phyloP scores from a whole-genome alignment of 1,140 invertebrate genomes.

The Drosophila melanica region DNA sequence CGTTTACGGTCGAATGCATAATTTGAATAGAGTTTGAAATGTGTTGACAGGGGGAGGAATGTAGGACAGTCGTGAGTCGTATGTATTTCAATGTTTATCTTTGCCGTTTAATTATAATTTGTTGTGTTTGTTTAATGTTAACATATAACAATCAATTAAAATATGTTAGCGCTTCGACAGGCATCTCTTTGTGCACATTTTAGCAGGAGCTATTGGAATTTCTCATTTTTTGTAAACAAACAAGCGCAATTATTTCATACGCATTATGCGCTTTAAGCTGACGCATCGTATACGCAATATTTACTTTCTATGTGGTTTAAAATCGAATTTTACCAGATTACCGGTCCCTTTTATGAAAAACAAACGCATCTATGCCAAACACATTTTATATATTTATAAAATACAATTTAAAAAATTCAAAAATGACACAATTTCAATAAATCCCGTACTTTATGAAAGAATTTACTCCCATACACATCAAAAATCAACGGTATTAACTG shows the following conservation, averaged over 20 bases:
- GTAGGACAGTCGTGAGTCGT: slow-evolving; percentile 3
- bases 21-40: slow-evolving; percentile 30
- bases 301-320: slow-evolving; percentile 17
- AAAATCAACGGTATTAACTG: slow-evolving; percentile 12
- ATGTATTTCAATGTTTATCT: slow-evolving; percentile 52
- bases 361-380: background rate
- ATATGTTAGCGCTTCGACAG: slow-evolving; percentile 26
- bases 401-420: background rate
- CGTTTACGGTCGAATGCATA: slow-evolving; percentile 55
- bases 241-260: slow-evolving; percentile 54
- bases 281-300: slow-evolving; percentile 35
- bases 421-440: background rate
- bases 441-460: background rate
- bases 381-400: background rate
- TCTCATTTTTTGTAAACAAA: slow-evolving; percentile 24
- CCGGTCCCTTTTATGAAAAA: background rate
- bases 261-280: slow-evolving; percentile 33
- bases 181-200: background rate
- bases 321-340: background rate
- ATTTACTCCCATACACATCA: background rate
- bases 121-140: slow-evolving; percentile 71
- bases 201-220: background rate
- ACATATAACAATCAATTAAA: slow-evolving; percentile 69
- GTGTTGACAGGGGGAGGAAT: background rate
- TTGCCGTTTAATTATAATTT: slow-evolving; percentile 46